Conservation (phyloP, 2,797 vertebrate species). For the Sebastolobus alascanus region DNA sequence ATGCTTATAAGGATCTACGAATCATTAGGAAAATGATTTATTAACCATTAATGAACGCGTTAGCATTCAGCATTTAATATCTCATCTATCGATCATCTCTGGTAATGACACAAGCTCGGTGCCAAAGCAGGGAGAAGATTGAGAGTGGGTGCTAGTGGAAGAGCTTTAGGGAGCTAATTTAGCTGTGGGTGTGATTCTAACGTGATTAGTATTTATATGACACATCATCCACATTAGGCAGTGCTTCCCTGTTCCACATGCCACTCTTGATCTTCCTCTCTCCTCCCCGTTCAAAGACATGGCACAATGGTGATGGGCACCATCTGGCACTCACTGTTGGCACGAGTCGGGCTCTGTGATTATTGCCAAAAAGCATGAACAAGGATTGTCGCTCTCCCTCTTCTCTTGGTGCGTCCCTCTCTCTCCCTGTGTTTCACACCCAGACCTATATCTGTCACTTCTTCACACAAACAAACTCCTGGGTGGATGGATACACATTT, state of each 20-base stretch:
- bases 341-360: conserved; percentile 70
- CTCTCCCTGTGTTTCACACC: conserved; percentile 57
- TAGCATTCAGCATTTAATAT: conserved; percentile 47
- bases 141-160: conserved; percentile 66
- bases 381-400: conserved; percentile 58
- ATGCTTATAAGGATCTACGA: conserved; percentile 1
- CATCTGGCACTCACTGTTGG: conserved; percentile 82
- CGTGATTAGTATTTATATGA: conserved; percentile 83
- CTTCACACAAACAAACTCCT: conserved; percentile 62
- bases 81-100: conserved; percentile 54
- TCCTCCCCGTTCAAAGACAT: conserved; percentile 74
- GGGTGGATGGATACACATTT: conserved; percentile 47
- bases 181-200: conserved; percentile 75
- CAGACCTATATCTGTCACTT: conserved; percentile 52
- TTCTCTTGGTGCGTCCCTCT: conserved; percentile 41
- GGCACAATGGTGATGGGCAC: conserved; percentile 75
- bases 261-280: conserved; percentile 76
- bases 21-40: conserved; percentile 19
- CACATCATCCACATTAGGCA: conserved; percentile 80
- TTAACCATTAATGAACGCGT: conserved; percentile 18
- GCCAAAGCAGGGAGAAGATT: conserved; percentile 56
- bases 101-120: conserved; percentile 52
- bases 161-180: conserved; percentile 77
- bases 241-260: conserved; percentile 72
- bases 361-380: conserved; percentile 78